phyloP scores from a whole-genome alignment of 2,797 vertebrate genomes.

The Clarias fuscus region DNA sequence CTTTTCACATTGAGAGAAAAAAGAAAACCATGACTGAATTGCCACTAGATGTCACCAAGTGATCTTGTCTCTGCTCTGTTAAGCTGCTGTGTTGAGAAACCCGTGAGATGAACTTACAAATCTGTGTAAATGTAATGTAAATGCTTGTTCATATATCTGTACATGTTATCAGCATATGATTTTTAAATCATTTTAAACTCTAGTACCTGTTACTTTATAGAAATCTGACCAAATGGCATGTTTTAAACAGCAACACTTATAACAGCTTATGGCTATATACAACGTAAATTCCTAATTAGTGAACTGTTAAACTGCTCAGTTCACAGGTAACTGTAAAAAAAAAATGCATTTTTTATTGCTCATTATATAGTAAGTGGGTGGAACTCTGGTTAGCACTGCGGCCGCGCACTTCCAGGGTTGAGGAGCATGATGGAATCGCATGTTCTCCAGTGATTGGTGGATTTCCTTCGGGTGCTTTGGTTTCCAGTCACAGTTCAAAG shows the following conservation, averaged over 20 bases:
- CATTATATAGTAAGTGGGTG: background rate
- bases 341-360: background rate
- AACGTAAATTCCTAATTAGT: background rate
- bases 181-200: background rate
- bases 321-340: background rate
- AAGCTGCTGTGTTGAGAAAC: background rate
- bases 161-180: background rate
- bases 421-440: too few relatives aligned
- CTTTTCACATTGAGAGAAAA: background rate
- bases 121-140: background rate
- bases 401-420: too few relatives aligned
- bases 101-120: too few relatives aligned
- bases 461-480: too few relatives aligned
- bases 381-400: too few relatives aligned
- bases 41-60: conserved; percentile 62
- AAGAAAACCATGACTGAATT: background rate
- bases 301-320: background rate
- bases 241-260: background rate
- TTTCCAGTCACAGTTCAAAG: too few relatives aligned
- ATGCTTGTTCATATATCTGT: background rate
- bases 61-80: conserved; percentile 22
- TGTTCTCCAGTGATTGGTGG: too few relatives aligned
- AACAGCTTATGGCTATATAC: background rate
- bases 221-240: background rate
- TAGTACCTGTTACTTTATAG: background rate